Base-by-base conservation (phyloP, 1,140 invertebrate genomes). In the Nephila pilipes region DNA sequence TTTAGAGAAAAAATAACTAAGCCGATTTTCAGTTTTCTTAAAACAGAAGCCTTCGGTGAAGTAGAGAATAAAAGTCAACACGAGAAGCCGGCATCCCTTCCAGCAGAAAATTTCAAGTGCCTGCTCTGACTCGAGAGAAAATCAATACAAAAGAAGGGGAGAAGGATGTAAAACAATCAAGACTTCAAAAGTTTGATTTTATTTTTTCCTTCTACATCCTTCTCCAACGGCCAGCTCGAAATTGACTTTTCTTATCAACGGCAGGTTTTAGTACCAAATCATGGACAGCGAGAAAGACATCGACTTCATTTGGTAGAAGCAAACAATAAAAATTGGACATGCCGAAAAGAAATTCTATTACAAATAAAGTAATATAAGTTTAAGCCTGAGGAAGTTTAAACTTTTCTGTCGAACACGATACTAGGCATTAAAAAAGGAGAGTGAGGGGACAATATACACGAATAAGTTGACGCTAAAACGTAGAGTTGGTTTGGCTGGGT, bases 161-260 rank as follows among this genome's bases (percentile, higher is more conserved):
- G 65, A 10, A 25, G 65, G 65, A 14, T 69, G 65, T 32, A 69
- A 29, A 69, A 29, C 25, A 69, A 69, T 69, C 65, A 69, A 25
- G 65, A 69, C 29, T 32, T 69, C 16, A 29, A 29, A 69, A 69
- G 65, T 32, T 69, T 60, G 22, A 20, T 60, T 60, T 69, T 69
- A 29, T 69, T 69, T 69, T 32, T 16, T n/a, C 25, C 25, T 10
- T 29, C n/a, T n/a, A n/a, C n/a, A n/a, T n/a, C n/a, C 14, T 69
- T 25, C 10, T 69, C 25, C 65, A 25, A 16, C 29, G 29, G 65
- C 65, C 29, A 29, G 25, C 65, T 69, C 65, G 65, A 69, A 69
- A 69, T 69, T 69, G 65, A 69, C 65, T 69, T 69, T 69, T 69
- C 65, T 69, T 69, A 69, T 69, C 65, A 32, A 10, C 25, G 10